Evolutionary conservation across 1,140 invertebrate species (phyloP).

Genomic region (Wasmannia auropunctata): DNA sequence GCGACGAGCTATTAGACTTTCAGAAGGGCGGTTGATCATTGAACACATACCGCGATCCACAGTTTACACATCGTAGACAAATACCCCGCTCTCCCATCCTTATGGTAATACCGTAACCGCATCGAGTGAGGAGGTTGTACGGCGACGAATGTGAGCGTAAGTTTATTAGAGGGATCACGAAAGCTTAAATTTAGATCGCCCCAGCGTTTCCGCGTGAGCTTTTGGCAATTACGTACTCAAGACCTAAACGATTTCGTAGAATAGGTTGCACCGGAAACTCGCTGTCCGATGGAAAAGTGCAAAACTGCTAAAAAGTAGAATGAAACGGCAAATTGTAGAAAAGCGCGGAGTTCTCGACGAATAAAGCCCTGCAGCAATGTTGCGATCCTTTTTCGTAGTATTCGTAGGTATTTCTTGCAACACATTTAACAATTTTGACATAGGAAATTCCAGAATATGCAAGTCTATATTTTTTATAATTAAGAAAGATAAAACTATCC

Average conservation of each 20-base stretch:
- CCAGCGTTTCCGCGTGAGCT: conserved; percentile 56
- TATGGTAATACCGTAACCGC: conserved; percentile 72
- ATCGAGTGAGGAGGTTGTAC: conserved; percentile 17
- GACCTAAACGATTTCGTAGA: conserved; percentile 39
- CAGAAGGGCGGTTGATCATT: conserved; percentile 78
- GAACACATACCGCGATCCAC: conserved; percentile 74
- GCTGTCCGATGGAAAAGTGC: background rate
- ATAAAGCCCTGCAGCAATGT: background rate
- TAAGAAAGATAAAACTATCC: background rate
- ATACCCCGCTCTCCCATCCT: conserved; percentile 67
- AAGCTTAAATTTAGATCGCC: conserved; percentile 72
- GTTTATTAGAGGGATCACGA: conserved; percentile 74
- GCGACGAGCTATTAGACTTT: conserved; percentile 78
- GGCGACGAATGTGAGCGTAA: conserved; percentile 72
- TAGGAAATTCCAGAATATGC: background rate
- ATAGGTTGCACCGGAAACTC: background rate
- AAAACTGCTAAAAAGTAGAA: background rate
- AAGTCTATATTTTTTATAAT: background rate
- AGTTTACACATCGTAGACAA: conserved; percentile 79
- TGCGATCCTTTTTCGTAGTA: background rate
- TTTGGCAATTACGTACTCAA: conserved; percentile 63
- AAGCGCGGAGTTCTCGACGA: background rate
- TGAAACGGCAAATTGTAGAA: background rate
- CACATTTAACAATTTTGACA: background rate
- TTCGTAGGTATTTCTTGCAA: background rate